Base-by-base conservation (phyloP, 23 tunicate genomes). In the Oikopleura albicans region DNA sequence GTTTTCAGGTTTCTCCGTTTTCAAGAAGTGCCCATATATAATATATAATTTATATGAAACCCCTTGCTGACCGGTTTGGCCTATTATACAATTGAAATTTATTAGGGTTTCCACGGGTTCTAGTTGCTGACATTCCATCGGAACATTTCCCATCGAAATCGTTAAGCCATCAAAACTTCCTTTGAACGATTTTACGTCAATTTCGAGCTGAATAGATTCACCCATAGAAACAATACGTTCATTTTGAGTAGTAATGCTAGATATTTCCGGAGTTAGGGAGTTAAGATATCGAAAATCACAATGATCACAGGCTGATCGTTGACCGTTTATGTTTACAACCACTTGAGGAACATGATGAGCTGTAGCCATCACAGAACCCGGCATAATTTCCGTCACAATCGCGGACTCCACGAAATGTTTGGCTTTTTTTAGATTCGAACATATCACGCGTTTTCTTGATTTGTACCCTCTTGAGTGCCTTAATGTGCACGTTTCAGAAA, bases 281-380 rank as follows among this genome's bases (percentile, higher is more conserved):
- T 71, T 31, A 16, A 27, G 35, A 71, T 12, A 71, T 71, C 31
- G 36, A 29, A 12, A 71, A 31, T 71, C 79, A 29, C 79, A 71
- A 37, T 71, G 28, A 12, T 71, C 2, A 29, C 79, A 71, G 31
- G 79, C 79, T 12, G 79, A 71, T 71, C 79, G 28, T 71, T 71
- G 79, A 12, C 79, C 79, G 37, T 71, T 71, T 12, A 37, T 37
- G 4, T 34, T 71, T 34, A 71, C 79, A 4, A 71, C 79, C 27
- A 71, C 79, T 29, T 71, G 79, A 22, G 79, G 79, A 71, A 71
- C 79, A 12, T 71, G 27, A 29, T 71, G 79, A 71, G 27, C 4
- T 22, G 79, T 71, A 27, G 79, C 79, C 34, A 71, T 71, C 37
- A 71, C 79, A 29, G 79, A 71, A 2, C 79, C 79, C 2, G 79